Percentiles rank a stretch among this genome's conserved stretches.
Evolutionary conservation across 2,888 invertebrate genomes (phyloP).

Genomic region (Biston betularia): DNA sequence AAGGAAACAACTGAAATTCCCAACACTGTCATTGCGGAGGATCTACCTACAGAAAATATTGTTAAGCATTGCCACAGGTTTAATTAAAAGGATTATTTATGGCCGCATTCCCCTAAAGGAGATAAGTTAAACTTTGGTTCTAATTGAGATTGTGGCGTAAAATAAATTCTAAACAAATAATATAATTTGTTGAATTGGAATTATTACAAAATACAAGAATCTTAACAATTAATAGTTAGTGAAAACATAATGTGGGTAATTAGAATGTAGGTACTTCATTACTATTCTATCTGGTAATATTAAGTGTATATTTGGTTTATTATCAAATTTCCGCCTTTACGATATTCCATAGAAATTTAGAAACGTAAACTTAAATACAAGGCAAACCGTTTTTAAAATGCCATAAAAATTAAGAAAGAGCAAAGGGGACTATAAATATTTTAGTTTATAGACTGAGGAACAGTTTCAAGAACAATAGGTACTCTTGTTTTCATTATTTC

Average conservation of each 20-base stretch:
- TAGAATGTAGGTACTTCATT: neutral
- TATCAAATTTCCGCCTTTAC: neutral
- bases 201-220: neutral
- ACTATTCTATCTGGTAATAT: neutral
- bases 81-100: slow-evolving; percentile 21
- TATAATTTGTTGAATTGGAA: neutral
- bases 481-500: neutral
- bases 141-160: neutral
- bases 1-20: slow-evolving; percentile 39
- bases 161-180: neutral
- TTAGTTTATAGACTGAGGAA: slow-evolving; percentile 2
- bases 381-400: slow-evolving; percentile 3
- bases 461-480: slow-evolving; percentile 4
- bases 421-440: slow-evolving; percentile 5
- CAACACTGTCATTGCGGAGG: slow-evolving; percentile 23
- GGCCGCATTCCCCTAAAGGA: neutral
- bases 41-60: slow-evolving; percentile 11
- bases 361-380: slow-evolving; percentile 10
- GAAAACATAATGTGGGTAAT: neutral
- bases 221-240: neutral
- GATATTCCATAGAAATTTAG: slow-evolving; percentile 10
- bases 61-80: slow-evolving; percentile 4
- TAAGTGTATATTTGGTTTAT: neutral
- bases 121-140: neutral
- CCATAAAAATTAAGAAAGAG: slow-evolving; percentile 6